Evolutionary conservation across 2,113 vertebrate species (phyloP).

Genomic region (Trematocara marginatum): DNA sequence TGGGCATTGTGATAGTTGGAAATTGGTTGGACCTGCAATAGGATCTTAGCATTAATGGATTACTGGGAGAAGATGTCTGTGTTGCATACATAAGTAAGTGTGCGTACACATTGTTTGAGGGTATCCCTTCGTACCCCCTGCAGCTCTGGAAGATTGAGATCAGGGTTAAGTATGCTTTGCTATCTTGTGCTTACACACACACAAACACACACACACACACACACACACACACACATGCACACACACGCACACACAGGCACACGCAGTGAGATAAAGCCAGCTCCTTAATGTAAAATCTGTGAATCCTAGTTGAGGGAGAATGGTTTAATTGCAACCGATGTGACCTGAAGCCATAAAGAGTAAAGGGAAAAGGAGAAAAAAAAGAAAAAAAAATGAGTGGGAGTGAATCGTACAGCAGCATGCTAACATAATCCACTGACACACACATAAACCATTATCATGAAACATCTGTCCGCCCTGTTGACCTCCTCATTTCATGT

Average conservation of each 20-base stretch:
- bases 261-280: neutral
- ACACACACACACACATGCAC: neutral
- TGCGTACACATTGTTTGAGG: neutral
- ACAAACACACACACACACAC: neutral
- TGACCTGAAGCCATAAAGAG: constrained; percentile 15
- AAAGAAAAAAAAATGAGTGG: neutral
- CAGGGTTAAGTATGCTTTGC: constrained; percentile 17
- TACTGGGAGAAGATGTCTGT: neutral
- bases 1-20: constrained; percentile 7
- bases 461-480: constrained; percentile 56
- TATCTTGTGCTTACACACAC: neutral
- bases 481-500: constrained; percentile 43
- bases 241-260: neutral
- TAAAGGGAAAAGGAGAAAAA: neutral
- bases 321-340: constrained; percentile 48
- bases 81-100: neutral
- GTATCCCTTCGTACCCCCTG: neutral
- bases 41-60: constrained; percentile 14
- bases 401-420: constrained; percentile 1
- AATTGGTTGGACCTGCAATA: constrained; percentile 26
- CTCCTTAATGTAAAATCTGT: constrained; percentile 53
- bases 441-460: constrained; percentile 36
- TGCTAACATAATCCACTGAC: constrained; percentile 21
- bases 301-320: constrained; percentile 30
- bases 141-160: constrained; percentile 17